Percentiles rank a stretch among this genome's conserved stretches.
Evolutionary conservation across 2,888 invertebrate species (phyloP).

Genomic region (Papilio gigon): DNA sequence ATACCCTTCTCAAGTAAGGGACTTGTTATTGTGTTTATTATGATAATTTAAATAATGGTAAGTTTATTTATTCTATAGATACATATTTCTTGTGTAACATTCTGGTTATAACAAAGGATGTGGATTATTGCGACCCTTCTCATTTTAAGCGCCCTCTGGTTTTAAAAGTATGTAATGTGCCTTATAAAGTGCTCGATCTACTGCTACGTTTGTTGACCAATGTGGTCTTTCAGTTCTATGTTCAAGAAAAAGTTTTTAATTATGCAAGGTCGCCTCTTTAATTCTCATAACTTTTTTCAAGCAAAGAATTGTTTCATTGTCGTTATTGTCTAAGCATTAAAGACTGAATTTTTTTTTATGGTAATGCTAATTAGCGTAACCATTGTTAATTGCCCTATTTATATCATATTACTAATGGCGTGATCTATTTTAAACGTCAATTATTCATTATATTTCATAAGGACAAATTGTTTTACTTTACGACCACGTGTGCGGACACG

Average conservation of each 20-base stretch:
- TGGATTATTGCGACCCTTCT: constrained; percentile 5
- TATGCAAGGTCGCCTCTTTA: too few relatives aligned
- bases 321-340: not conserved
- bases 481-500: constrained; percentile 7
- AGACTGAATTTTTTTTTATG: not conserved
- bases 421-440: constrained; percentile 2
- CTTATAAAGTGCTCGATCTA: not conserved
- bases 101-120: not conserved
- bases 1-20: constrained; percentile 8
- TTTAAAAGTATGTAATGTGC: not conserved
- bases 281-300: too few relatives aligned
- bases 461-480: constrained; percentile 12
- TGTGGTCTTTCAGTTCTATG: not conserved
- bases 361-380: not conserved
- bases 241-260: not conserved
- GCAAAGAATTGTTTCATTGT: not conserved
- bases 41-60: constrained; percentile 8
- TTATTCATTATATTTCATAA: constrained; percentile 5
- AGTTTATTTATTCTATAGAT: constrained; percentile 3
- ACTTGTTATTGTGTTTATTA: constrained; percentile 20
- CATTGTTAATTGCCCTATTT: constrained; percentile 1
- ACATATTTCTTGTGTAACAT: constrained; percentile 1
- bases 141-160: not conserved
- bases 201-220: too few relatives aligned
- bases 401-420: not conserved